Evolutionary conservation across 2,113 vertebrate genomes (phyloP), one percentile per base, ranked within the genome.

Genomic region (Trochalopteron elliotii): DNA sequence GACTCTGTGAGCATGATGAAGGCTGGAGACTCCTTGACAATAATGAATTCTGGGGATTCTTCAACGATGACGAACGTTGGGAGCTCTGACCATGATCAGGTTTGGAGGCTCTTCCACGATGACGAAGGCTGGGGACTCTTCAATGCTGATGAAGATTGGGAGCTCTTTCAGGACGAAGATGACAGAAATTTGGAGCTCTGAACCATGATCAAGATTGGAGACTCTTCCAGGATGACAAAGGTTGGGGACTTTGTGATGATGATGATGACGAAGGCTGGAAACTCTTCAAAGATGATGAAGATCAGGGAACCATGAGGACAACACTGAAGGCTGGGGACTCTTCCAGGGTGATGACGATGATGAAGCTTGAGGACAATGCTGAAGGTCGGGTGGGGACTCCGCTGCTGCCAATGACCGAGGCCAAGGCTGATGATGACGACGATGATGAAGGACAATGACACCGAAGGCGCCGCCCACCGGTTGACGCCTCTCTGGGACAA

Each of bases 21-120:
- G 15, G 15, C 4, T 37, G 33, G 65, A 15, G 18, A 5, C 25
- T 37, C 19, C 25, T 37, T 28, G 14, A 50, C n/a, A 10, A 15
- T 15, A 7, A 50, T 31, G 11, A 44, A 53, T 11, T 7, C 9
- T 18, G 12, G 4, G 11, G 6, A 20, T 27, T 15, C 27, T 57
- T 24, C 4, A 9, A 11, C 0, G 1, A 56, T 4, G 24, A 30
- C 1, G 10, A 19, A 53, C 9, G 0, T 8, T 44, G 56, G n/a
- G 3, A 6, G 12, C 12, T 60, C n/a, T 17, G 28, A 25, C 16
- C 15, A 33, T 12, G 23, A n/a, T 18, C 11, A 49, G 33, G 31
- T 21, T 5, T 75, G 42, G 55, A 22, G 24, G 10, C 42, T 57
- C 40, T 37, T 19, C 53, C 30, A 63, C 5, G 44, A n/a, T n/a